Evolutionary conservation across 2,888 invertebrate species (phyloP).

Genomic region (Andricus curvator): DNA sequence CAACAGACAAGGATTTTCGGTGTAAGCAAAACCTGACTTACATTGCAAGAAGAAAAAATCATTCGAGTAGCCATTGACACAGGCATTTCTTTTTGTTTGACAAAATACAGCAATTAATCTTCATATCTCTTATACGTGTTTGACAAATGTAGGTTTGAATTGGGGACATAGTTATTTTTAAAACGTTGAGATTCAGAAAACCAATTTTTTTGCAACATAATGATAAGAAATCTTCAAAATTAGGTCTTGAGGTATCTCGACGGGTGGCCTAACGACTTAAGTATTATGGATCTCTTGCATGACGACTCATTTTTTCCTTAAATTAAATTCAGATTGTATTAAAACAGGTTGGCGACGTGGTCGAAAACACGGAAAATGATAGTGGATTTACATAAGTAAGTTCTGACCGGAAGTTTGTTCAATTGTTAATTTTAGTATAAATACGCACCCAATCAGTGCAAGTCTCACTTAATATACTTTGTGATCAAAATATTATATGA

Average conservation of each 20-base stretch:
- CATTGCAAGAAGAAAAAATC: neutral
- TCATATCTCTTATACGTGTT: neutral
- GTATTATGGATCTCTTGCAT: too few relatives aligned
- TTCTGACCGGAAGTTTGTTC: too few relatives aligned
- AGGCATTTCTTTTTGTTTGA: neutral
- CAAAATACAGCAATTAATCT: slow-evolving; percentile 22
- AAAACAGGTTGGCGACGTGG: too few relatives aligned
- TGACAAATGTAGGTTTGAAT: neutral
- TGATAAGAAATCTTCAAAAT: neutral
- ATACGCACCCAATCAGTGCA: too few relatives aligned
- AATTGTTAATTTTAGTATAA: too few relatives aligned
- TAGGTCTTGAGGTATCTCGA: neutral
- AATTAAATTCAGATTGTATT: too few relatives aligned
- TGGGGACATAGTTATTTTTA: neutral
- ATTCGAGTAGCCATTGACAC: neutral
- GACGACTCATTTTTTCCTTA: too few relatives aligned
- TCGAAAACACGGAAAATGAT: too few relatives aligned
- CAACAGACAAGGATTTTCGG: slow-evolving; percentile 13
- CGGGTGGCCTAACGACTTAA: too few relatives aligned
- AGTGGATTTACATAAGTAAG: too few relatives aligned
- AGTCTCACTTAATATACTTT: too few relatives aligned
- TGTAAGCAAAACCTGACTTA: slow-evolving; percentile 28
- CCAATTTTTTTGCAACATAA: neutral
- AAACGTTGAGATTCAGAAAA: neutral
- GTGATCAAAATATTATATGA: too few relatives aligned